These are phyloP conservation scores for Lathamus discolor DNA, from an alignment of 2,113 vertebrate species.

Conservation along the genomic window DNA sequence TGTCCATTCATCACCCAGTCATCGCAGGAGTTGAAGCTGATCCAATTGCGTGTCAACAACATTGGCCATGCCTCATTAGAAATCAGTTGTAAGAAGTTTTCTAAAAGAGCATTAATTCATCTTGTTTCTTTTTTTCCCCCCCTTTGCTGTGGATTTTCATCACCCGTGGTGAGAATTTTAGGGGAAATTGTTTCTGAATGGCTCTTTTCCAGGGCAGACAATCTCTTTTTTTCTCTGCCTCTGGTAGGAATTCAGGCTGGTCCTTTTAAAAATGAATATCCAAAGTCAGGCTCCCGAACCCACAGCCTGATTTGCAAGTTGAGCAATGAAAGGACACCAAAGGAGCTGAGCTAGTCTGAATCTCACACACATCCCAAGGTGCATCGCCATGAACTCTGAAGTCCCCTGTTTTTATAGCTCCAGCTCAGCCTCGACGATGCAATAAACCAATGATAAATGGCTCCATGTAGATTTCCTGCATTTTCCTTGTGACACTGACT, in stretches of 20 bases:
- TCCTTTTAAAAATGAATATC: neutral
- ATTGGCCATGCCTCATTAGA: conserved; percentile 43
- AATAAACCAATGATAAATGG: neutral
- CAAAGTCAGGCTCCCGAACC: neutral
- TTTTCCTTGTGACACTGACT: neutral
- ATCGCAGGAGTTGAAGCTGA: conserved; percentile 14
- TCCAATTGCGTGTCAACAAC: conserved; percentile 22
- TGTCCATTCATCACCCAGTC: conserved; percentile 33
- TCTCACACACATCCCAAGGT: neutral
- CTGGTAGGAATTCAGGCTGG: neutral
- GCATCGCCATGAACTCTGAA: neutral
- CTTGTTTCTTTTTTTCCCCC: neutral
- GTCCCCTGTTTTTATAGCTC: neutral
- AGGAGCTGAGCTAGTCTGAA: neutral
- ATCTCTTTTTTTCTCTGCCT: neutral
- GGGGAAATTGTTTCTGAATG: conserved; percentile 21
- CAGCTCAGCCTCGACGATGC: neutral
- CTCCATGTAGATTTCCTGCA: neutral
- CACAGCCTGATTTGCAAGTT: neutral
- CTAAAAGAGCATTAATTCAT: conserved; percentile 34
- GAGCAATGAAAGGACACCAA: neutral
- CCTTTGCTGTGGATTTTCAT: conserved; percentile 29
- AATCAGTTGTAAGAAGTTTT: conserved; percentile 46
- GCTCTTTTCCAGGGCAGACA: neutral
- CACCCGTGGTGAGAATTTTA: neutral